Evolutionary conservation across 2,113 vertebrate species (phyloP), one percentile per base, ranked within the genome.

Genomic region (Phrynosoma platyrhinos): DNA sequence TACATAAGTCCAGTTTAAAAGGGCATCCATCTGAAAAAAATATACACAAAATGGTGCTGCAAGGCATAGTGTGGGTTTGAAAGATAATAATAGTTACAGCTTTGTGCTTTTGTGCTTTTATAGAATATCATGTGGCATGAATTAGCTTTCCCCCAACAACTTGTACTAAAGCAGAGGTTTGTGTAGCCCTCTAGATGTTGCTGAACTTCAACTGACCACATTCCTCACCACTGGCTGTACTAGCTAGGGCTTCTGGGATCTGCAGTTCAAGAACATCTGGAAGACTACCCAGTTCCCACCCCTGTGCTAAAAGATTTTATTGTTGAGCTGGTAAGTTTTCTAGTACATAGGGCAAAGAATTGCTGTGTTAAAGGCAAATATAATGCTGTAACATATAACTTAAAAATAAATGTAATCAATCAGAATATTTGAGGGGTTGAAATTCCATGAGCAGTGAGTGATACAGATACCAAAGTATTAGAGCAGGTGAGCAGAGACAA

Each of bases 31-130:
- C 52, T 55, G 77, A 16, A 62, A 5, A 16, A n/a, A 27, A 20
- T 3, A 79, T 32, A 20, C 25, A 16, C 16, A 20, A n/a, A 4
- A 2, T 79, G 16, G 3, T 0, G 8, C n/a, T 58, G 64, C 27
- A n/a, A 53, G 16, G 25, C 66, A 71, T 9, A 52, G 13, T 47
- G 47, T 18, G 25, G 7, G 10, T 2, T 62, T 13, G n/a, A 32
- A 47, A 58, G 10, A 18, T 12, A 85, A 23, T 21, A 53, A 64
- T 66, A 52, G 30, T 30, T 30, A 62, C 20, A 25, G 64, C 14
- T 89, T 58, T 91, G 86, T 91, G 91, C 93, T 94, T 95, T 95
- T 94, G 90, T 94, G 92, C 93, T n/a, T n/a, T n/a, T n/a, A n/a
- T n/a, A n/a, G n/a, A 72, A 91, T 90, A 96, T 91, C 64, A 91